These are phyloP conservation scores for Pocillopora grandis DNA, from an alignment of 92 coral and sea anemone genomes.

Conservation along the genomic window DNA sequence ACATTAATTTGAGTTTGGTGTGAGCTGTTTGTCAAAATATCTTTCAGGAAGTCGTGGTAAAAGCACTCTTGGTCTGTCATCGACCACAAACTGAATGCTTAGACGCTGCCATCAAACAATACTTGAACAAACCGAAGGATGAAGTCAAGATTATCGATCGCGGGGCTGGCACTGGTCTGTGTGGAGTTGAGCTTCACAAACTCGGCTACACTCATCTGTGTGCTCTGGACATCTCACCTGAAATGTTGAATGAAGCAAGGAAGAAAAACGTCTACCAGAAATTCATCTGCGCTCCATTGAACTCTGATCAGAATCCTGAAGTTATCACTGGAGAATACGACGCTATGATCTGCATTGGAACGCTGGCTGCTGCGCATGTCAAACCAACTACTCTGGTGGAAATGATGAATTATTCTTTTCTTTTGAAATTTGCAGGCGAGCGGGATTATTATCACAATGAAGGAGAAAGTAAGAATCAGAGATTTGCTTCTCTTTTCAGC, in stretches of 20 bases:
- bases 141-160: neutral
- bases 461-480: no score
- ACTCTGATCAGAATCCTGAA: no score
- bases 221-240: neutral
- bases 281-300: neutral
- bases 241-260: conserved; percentile 3
- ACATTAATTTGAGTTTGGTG: no score
- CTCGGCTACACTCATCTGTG: neutral
- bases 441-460: no score
- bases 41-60: neutral
- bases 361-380: no score
- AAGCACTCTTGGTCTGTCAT: neutral
- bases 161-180: neutral
- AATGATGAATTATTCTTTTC: no score
- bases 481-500: no score
- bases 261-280: conserved; percentile 3
- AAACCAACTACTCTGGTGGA: no score
- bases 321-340: no score
- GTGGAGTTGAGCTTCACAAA: neutral
- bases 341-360: no score
- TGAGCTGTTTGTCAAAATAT: neutral
- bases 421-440: no score
- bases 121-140: neutral
- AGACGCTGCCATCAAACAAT: neutral
- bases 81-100: neutral